Conservation (phyloP, 2,888 invertebrate species). For the Drosophila monieri region DNA sequence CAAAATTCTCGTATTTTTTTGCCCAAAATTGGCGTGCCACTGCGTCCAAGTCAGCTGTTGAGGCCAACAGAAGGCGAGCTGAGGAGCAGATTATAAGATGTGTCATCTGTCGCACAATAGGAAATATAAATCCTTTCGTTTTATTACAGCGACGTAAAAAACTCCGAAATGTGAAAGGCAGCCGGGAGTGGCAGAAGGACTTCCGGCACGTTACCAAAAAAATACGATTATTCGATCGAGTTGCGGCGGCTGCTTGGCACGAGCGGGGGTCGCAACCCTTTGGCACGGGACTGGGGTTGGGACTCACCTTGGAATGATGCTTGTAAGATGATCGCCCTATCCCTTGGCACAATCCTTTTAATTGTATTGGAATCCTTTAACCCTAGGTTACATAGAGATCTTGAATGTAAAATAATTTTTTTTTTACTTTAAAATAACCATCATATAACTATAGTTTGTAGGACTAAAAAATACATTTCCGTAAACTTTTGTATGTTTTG, state of each 20-base stretch:
- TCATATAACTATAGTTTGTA: too few relatives aligned
- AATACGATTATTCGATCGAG: constrained; percentile 17
- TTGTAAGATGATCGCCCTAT: constrained; percentile 40
- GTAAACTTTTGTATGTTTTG: not conserved
- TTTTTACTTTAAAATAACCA: too few relatives aligned
- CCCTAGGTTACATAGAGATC: too few relatives aligned
- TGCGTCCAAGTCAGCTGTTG: constrained; percentile 65
- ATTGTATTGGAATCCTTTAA: too few relatives aligned
- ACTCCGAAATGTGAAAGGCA: constrained; percentile 19
- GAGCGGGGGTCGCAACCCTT: constrained; percentile 53
- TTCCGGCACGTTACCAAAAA: constrained; percentile 54
- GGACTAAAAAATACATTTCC: too few relatives aligned
- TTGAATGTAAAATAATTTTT: not conserved
- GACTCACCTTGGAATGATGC: constrained; percentile 19
- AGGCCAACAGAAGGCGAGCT: constrained; percentile 24
- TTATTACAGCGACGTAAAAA: constrained; percentile 63
- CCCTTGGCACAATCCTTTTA: constrained; percentile 15
- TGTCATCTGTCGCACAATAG: constrained; percentile 64
- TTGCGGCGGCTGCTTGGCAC: constrained; percentile 49
- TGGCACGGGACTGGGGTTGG: constrained; percentile 53
- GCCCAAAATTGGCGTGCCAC: constrained; percentile 34
- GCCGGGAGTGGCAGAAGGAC: constrained; percentile 46
- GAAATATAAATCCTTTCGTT: constrained; percentile 81
- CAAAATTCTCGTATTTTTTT: constrained; percentile 49
- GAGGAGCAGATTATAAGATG: constrained; percentile 62